These are phyloP conservation scores for Agrypnus murinus DNA, from an alignment of 2,888 invertebrate species.

Conservation along the genomic window DNA sequence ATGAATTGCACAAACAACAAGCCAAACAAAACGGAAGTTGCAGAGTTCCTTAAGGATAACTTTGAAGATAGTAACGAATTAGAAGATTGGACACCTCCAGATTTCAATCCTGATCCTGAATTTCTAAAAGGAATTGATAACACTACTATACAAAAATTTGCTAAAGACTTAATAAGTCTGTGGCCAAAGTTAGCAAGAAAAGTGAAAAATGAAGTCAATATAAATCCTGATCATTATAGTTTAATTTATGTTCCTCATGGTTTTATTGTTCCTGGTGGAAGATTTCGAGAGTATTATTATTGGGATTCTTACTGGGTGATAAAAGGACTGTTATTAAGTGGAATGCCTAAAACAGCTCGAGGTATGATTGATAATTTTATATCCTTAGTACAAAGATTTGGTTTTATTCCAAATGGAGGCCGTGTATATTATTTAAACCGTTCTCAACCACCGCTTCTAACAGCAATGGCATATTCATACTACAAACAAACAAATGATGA, in stretches of 20 bases:
- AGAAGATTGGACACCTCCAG: constrained; percentile 76
- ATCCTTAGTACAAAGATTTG: constrained; percentile 78
- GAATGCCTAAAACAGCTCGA: constrained; percentile 82
- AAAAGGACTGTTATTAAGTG: constrained; percentile 84
- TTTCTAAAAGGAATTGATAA: constrained; percentile 78
- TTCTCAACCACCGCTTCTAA: constrained; percentile 82
- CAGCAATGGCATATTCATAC: constrained; percentile 83
- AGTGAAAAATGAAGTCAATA: constrained; percentile 74
- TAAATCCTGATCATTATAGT: constrained; percentile 70
- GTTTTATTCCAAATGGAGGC: constrained; percentile 88
- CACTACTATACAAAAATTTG: constrained; percentile 76
- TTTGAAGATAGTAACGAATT: constrained; percentile 77
- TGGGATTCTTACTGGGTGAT: constrained; percentile 94
- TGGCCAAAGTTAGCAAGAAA: constrained; percentile 79
- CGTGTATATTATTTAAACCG: constrained; percentile 85
- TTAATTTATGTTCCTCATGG: constrained; percentile 71
- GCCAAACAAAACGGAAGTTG: constrained; percentile 73
- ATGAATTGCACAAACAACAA: constrained; percentile 71
- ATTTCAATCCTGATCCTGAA: constrained; percentile 75
- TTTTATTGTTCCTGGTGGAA: constrained; percentile 82
- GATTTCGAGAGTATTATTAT: constrained; percentile 86
- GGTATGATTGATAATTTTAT: constrained; percentile 88
- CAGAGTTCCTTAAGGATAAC: constrained; percentile 74
- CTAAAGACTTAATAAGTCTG: constrained; percentile 75
- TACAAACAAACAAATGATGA: constrained; percentile 78